phyloP scores from a whole-genome alignment of 1,140 invertebrate species.

The Papilio dardanus region DNA sequence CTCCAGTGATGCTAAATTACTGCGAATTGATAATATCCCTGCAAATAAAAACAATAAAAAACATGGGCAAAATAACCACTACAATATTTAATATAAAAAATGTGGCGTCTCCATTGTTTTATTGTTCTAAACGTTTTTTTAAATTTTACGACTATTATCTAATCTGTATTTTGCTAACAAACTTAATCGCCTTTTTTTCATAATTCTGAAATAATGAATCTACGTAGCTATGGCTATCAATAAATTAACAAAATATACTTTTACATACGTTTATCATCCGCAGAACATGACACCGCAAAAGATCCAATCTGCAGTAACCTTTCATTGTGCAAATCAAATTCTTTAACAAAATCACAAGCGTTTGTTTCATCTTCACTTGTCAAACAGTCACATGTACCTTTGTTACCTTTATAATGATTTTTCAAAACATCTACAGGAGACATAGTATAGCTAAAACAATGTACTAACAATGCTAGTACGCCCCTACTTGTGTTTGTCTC shows the following conservation, averaged over 20 bases:
- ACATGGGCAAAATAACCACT: no score
- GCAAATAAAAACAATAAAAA: slow-evolving; percentile 51
- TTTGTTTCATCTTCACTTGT: slow-evolving; percentile 49
- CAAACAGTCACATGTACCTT: slow-evolving; percentile 48
- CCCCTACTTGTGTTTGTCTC: slow-evolving; percentile 77
- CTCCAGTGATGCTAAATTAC: slow-evolving; percentile 86
- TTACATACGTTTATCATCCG: slow-evolving; percentile 83
- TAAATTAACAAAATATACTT: no score
- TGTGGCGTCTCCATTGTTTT: no score
- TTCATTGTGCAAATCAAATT: slow-evolving; percentile 86
- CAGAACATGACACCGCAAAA: slow-evolving; percentile 87
- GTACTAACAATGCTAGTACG: slow-evolving; percentile 64
- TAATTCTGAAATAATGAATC: no score
- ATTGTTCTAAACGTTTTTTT: no score
- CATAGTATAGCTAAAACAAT: slow-evolving; percentile 65
- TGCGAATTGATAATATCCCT: slow-evolving; percentile 84
- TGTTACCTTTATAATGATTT: slow-evolving; percentile 54
- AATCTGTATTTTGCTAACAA: no score
- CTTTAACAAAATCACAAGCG: slow-evolving; percentile 76
- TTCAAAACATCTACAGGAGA: slow-evolving; percentile 61
- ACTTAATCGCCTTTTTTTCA: no score
- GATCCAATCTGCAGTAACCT: slow-evolving; percentile 86
- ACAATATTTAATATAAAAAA: no score
- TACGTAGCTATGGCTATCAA: no score
- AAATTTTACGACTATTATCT: no score